phyloP scores from a whole-genome alignment of 2,113 vertebrate genomes.

The Otocyon megalotis region DNA sequence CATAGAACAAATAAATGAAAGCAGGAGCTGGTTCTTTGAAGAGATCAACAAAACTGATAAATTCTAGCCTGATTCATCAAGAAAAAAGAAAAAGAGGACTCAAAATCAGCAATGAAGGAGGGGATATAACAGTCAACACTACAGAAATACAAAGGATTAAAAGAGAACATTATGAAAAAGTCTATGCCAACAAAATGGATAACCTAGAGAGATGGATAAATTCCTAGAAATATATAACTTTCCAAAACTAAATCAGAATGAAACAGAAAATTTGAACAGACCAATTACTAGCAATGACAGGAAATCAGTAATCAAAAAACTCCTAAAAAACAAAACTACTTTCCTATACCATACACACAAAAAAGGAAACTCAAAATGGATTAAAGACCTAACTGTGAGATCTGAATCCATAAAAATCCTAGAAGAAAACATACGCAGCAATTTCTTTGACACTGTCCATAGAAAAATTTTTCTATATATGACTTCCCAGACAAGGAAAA shows the following conservation, averaged over 20 bases:
- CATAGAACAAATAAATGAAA: not conserved
- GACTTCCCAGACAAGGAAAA: not conserved
- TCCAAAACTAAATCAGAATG: not conserved
- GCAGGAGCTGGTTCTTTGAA: not conserved
- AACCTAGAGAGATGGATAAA: not conserved
- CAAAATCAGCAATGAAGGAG: not conserved
- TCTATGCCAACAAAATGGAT: not conserved
- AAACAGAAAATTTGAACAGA: not conserved
- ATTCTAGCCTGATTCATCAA: not conserved
- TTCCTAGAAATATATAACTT: not conserved
- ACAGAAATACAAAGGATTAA: not conserved
- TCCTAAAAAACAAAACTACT: not conserved
- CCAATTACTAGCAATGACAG: not conserved
- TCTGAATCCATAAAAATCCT: not conserved
- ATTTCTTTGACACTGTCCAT: not conserved
- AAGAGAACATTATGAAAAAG: not conserved
- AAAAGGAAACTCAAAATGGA: not conserved
- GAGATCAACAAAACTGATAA: not conserved
- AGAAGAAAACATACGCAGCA: not conserved
- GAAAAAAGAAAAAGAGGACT: not conserved
- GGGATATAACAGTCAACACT: not conserved
- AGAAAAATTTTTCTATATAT: not conserved
- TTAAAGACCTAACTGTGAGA: not conserved
- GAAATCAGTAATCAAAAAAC: not conserved
- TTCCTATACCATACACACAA: not conserved